Evolutionary conservation across 2,888 invertebrate genomes (phyloP).

Genomic region (Strigamia transsilvanica): DNA sequence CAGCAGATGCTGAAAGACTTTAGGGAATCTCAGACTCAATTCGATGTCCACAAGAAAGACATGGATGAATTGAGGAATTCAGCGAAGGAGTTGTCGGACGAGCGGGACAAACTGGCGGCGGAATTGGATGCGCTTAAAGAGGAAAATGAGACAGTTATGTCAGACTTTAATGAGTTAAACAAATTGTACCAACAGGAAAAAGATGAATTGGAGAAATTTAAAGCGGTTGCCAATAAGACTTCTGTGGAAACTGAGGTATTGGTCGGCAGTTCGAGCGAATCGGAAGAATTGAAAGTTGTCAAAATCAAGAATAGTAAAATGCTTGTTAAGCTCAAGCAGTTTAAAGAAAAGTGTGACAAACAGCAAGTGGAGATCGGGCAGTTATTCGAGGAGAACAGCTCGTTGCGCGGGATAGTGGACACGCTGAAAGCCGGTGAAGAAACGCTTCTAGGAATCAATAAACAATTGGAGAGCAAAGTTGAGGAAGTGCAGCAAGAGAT

Average conservation of each 20-base stretch:
- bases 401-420: slow-evolving; percentile 75
- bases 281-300: slow-evolving; percentile 72
- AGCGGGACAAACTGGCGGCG: neutral
- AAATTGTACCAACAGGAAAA: neutral
- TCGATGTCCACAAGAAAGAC: neutral
- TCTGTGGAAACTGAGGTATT: neutral
- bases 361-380: slow-evolving; percentile 59
- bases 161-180: slow-evolving; percentile 7
- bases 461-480: slow-evolving; percentile 73
- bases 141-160: slow-evolving; percentile 6
- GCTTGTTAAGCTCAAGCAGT: slow-evolving; percentile 83
- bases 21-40: neutral
- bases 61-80: neutral
- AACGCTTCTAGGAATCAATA: slow-evolving; percentile 79
- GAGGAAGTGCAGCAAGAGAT: neutral
- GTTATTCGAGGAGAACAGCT: slow-evolving; percentile 70
- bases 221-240: neutral
- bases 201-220: slow-evolving; percentile 27
- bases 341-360: slow-evolving; percentile 70
- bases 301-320: slow-evolving; percentile 80
- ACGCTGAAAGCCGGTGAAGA: slow-evolving; percentile 79
- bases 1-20: neutral
- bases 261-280: slow-evolving; percentile 61
- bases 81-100: neutral
- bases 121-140: neutral